These are phyloP conservation scores for Heliangelus exortis DNA, from an alignment of 2,797 vertebrate species.

Conservation along the genomic window DNA sequence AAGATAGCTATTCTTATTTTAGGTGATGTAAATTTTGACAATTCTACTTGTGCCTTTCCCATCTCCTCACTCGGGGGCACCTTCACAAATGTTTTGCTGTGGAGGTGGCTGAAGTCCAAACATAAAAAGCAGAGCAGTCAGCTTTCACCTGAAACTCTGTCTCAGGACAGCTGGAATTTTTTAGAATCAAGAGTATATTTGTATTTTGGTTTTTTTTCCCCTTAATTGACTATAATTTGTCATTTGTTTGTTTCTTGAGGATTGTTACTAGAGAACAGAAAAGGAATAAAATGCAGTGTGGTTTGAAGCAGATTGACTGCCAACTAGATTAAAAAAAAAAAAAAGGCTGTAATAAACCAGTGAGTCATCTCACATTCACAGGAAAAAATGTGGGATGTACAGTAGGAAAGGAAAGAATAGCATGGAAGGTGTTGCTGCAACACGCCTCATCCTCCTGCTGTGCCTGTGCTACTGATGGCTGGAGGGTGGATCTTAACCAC, in stretches of 20 bases:
- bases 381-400: slow-evolving; percentile 45
- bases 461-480: neutral
- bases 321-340: neutral
- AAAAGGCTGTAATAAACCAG: slow-evolving; percentile 26
- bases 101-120: neutral
- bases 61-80: neutral
- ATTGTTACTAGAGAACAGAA: slow-evolving; percentile 57
- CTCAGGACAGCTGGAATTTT: slow-evolving; percentile 27
- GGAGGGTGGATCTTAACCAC: neutral
- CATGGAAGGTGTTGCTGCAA: neutral
- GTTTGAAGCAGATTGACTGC: slow-evolving; percentile 34
- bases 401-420: slow-evolving; percentile 12
- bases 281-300: slow-evolving; percentile 5
- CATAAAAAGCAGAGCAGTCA: neutral
- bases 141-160: neutral
- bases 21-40: neutral
- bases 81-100: neutral
- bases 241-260: slow-evolving; percentile 54
- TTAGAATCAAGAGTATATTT: slow-evolving; percentile 27
- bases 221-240: slow-evolving; percentile 39
- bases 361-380: slow-evolving; percentile 26
- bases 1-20: neutral
- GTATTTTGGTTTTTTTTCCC: neutral
- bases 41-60: neutral
- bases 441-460: neutral